phyloP scores from a whole-genome alignment of 1,140 invertebrate genomes.

The Teleogryllus occipitalis region DNA sequence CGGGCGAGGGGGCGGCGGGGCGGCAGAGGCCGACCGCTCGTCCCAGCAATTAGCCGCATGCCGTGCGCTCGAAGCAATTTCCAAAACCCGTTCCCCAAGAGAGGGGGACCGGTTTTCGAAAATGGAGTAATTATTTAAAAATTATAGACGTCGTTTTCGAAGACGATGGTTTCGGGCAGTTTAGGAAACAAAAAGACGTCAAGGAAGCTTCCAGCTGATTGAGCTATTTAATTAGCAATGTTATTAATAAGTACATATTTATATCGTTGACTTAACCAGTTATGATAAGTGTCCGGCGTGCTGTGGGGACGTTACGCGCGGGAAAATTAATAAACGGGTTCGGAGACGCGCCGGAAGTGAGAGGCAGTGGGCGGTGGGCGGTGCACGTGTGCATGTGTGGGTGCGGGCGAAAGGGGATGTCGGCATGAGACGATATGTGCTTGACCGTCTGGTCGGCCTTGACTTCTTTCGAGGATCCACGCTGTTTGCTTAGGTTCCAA shows the following conservation, averaged over 20 bases:
- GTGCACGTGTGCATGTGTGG: background rate
- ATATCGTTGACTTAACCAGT: constrained; percentile 4
- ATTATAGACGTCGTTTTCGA: constrained; percentile 4
- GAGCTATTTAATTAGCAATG: constrained; percentile 1
- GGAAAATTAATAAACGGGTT: background rate
- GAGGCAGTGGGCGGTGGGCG: no score
- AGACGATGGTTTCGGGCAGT: background rate
- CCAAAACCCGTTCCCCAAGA: background rate
- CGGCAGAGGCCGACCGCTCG: background rate
- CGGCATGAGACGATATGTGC: no score
- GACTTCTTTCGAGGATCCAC: no score
- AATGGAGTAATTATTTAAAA: constrained; percentile 1
- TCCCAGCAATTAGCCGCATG: background rate
- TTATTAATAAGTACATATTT: constrained; percentile 6
- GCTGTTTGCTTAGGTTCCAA: no score
- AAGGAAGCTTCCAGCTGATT: background rate
- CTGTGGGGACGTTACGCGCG: background rate
- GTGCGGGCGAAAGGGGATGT: background rate
- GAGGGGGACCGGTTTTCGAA: background rate
- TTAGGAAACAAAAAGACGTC: background rate
- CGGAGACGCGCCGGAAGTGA: background rate
- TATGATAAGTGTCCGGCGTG: constrained; percentile 3
- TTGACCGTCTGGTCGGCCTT: no score
- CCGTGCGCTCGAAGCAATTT: constrained; percentile 3
- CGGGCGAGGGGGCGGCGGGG: no score